Evolutionary conservation across 2,113 vertebrate species (phyloP), one percentile per base, ranked within the genome.

Genomic region (Dromas ardeola): DNA sequence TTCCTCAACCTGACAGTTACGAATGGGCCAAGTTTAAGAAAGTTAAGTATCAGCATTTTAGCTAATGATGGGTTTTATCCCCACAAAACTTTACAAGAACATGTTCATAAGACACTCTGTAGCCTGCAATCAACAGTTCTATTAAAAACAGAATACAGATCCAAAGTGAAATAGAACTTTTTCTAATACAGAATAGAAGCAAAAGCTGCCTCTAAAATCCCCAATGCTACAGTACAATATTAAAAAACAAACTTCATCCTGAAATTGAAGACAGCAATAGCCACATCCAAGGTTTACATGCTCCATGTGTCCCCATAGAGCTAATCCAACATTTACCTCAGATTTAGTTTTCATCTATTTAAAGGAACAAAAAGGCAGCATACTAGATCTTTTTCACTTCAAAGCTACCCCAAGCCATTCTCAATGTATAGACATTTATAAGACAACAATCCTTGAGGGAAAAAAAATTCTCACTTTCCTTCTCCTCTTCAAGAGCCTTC

Each of bases 1-100:
- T 76, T 95, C 65, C 91, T 93, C 59, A 94, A 53, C 30, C 36
- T 88, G 49, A 65, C 56, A 94, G 73, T 63, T 87, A 85, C 1
- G 7, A 95, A 94, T 11, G 13, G 34, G 21, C 11, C 49, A 91
- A 93, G 36, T 59, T 72, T 50, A 84, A 78, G 26, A 49, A 88
- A 58, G 45, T 21, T 47, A 58, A 53, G 6, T 42, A 62, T 84
- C 65, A 91, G 73, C 78, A 76, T 52, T 94, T 89, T n/a, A 65
- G 11, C 43, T 36, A 94, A 88, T 34, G 34, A 87, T 49, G 49
- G 84, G 23, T 84, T 91, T 87, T 61, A 85, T n/a, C 43, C 26
- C 65, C 61, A 81, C 38, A 78, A 74, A 89, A 32, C 47, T 47
- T 81, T 70, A 74, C 32, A 62, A 89, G 34, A 89, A 66, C 63